Percentiles rank a stretch among this genome's conserved stretches.
Conservation (phyloP, 1,140 invertebrate genomes). For the Lamellibrachia luymesi region DNA sequence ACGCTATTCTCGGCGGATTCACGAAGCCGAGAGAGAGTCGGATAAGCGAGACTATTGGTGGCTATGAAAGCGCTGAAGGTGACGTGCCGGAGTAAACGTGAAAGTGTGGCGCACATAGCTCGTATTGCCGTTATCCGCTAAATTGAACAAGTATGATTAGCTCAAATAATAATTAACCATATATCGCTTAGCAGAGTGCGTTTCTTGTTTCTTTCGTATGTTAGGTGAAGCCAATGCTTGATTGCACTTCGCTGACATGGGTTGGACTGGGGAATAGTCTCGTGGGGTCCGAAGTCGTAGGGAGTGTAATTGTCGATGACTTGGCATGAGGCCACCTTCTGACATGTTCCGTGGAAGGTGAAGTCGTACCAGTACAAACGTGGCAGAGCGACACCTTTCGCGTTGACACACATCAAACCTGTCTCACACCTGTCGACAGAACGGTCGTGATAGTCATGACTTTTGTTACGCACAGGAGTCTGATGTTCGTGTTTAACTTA, state of each 20-base stretch:
- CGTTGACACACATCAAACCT: conserved; percentile 28
- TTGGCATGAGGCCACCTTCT: conserved; percentile 7
- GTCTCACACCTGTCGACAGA: conserved; percentile 11
- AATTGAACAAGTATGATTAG: background rate
- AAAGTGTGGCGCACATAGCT: no score
- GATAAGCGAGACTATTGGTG: no score
- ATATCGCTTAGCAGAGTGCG: background rate
- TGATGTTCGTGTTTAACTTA: no score
- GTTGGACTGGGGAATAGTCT: background rate
- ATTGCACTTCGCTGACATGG: background rate
- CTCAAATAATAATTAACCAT: background rate
- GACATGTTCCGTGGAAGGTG: background rate
- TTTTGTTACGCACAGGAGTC: background rate
- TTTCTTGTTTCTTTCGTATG: background rate
- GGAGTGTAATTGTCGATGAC: background rate
- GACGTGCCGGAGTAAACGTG: no score
- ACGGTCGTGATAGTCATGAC: conserved; percentile 3
- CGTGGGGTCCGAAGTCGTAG: background rate
- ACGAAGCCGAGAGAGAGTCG: no score
- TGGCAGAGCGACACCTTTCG: conserved; percentile 79
- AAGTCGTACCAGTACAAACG: conserved; percentile 59
- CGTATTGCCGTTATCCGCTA: no score
- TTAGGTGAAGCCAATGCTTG: background rate
- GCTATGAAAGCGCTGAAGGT: no score
- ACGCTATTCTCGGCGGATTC: no score